Evolutionary conservation across 2,888 invertebrate species (phyloP).

Genomic region (Trissolcus japonicus): DNA sequence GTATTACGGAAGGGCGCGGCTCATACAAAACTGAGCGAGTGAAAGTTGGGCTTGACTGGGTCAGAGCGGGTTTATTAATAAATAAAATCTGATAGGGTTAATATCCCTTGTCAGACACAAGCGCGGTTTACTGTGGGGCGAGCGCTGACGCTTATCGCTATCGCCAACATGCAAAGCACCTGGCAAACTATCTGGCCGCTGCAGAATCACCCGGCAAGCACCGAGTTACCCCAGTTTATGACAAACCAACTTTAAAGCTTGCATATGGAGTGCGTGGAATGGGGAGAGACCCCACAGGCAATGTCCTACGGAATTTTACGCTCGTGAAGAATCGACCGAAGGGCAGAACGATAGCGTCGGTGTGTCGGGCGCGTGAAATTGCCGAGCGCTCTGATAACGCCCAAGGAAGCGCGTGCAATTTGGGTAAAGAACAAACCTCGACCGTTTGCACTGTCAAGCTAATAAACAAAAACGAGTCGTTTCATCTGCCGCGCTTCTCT

Average conservation of each 20-base stretch:
- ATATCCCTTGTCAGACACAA: slow-evolving; percentile 47
- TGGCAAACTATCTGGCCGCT: slow-evolving; percentile 42
- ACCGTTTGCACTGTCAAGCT: slow-evolving; percentile 30
- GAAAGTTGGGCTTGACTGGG: slow-evolving; percentile 44
- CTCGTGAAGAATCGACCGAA: slow-evolving; percentile 46
- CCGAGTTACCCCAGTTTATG: slow-evolving; percentile 58
- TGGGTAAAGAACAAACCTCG: slow-evolving; percentile 52
- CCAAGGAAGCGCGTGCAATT: slow-evolving; percentile 53
- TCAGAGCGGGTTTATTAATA: slow-evolving; percentile 49
- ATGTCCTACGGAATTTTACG: slow-evolving; percentile 54
- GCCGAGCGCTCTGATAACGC: slow-evolving; percentile 43
- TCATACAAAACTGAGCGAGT: slow-evolving; percentile 18
- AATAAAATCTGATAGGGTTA: slow-evolving; percentile 47
- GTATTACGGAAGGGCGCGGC: slow-evolving; percentile 21
- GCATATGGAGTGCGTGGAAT: slow-evolving; percentile 53
- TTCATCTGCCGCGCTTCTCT: slow-evolving; percentile 27
- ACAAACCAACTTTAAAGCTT: slow-evolving; percentile 56
- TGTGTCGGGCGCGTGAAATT: slow-evolving; percentile 31
- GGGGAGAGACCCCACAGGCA: slow-evolving; percentile 17
- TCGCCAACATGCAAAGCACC: slow-evolving; percentile 50
- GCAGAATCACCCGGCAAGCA: slow-evolving; percentile 41
- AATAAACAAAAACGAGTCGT: slow-evolving; percentile 41
- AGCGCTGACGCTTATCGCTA: slow-evolving; percentile 49
- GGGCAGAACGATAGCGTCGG: slow-evolving; percentile 26
- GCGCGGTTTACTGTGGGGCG: slow-evolving; percentile 20